phyloP scores from a whole-genome alignment of 92 coral and sea anemone genomes.

The Umimayanthus chanpuru region DNA sequence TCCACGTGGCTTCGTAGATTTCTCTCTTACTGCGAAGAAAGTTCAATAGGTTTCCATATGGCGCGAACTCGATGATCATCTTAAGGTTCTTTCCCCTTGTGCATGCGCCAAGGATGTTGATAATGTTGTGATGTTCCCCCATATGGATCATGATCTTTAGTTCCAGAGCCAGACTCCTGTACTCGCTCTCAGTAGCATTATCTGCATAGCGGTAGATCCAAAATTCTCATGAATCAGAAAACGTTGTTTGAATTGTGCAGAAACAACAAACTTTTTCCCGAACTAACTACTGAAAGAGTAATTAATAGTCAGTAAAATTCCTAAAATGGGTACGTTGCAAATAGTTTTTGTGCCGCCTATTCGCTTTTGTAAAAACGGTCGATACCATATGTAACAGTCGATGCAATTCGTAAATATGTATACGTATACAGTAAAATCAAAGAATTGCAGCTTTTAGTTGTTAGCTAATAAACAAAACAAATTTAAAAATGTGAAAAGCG shows the following conservation, averaged over 20 bases:
- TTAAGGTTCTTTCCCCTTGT: slow-evolving; percentile 50
- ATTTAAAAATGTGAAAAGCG: no score
- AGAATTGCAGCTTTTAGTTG: no score
- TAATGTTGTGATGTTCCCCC: slow-evolving; percentile 61
- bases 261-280: no score
- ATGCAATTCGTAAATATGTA: no score
- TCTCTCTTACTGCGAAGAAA: slow-evolving; percentile 52
- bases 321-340: no score
- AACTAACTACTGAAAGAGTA: no score
- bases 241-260: background rate
- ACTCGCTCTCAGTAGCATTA: slow-evolving; percentile 45
- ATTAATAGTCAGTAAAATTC: no score
- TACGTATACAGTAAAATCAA: no score
- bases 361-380: no score
- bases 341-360: no score
- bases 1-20: slow-evolving; percentile 47
- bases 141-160: slow-evolving; percentile 60
- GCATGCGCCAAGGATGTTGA: slow-evolving; percentile 57
- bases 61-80: slow-evolving; percentile 54
- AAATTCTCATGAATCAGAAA: background rate
- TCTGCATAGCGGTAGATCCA: background rate
- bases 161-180: slow-evolving; percentile 56
- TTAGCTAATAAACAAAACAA: no score
- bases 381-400: no score
- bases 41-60: slow-evolving; percentile 46